phyloP scores from a whole-genome alignment of 2,113 vertebrate species.

The Oceanites oceanicus region DNA sequence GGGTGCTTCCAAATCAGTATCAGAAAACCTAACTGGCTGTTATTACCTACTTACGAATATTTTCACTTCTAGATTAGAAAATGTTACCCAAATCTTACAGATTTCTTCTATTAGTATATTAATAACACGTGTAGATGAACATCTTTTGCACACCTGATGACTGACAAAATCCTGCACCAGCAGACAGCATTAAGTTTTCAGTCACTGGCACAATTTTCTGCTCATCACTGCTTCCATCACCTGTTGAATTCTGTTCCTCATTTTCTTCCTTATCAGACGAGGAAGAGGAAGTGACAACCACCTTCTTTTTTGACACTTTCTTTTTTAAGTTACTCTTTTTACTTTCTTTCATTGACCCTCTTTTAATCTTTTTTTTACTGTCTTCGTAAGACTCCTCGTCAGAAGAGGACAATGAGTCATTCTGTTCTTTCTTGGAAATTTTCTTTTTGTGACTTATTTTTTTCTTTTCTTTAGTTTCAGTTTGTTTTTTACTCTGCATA shows the following conservation, averaged over 20 bases:
- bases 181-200: slow-evolving; percentile 79
- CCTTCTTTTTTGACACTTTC: slow-evolving; percentile 66
- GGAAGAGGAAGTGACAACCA: slow-evolving; percentile 74
- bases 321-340: slow-evolving; percentile 64
- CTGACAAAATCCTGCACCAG: slow-evolving; percentile 84
- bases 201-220: slow-evolving; percentile 93
- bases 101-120: not conserved
- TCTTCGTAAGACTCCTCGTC: slow-evolving; percentile 73
- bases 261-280: slow-evolving; percentile 75
- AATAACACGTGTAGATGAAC: not conserved
- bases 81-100: not conserved
- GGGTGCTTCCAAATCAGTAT: not conserved
- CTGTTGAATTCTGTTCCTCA: slow-evolving; percentile 73
- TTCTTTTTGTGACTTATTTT: slow-evolving; percentile 72
- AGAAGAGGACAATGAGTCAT: slow-evolving; percentile 71
- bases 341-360: slow-evolving; percentile 60
- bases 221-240: slow-evolving; percentile 85
- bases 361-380: slow-evolving; percentile 69
- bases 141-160: slow-evolving; percentile 88
- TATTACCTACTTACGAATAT: not conserved
- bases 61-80: not conserved
- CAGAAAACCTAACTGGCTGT: not conserved
- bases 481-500: slow-evolving; percentile 13
- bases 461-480: slow-evolving; percentile 67
- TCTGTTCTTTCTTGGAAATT: slow-evolving; percentile 52